Evolutionary conservation across 2,113 vertebrate species (phyloP), one percentile per base, ranked within the genome.

Genomic region (Sapayoa aenigma): DNA sequence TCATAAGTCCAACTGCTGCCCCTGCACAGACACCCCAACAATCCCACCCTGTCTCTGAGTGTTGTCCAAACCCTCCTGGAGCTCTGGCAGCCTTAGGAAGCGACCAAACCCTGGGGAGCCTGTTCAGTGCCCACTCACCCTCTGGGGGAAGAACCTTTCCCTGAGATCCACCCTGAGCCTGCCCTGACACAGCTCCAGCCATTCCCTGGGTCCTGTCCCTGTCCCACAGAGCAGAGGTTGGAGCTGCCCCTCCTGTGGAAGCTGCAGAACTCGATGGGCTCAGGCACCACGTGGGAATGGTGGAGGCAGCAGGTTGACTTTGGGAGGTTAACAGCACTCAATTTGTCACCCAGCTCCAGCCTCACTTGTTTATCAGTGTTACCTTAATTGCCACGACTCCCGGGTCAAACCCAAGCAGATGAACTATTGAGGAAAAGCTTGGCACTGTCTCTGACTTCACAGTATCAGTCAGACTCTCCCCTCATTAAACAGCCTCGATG

Each of bases 401-500:
- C 50, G 89, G 81, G 78, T 52, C 79, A 81, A 69, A 90, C 76
- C 83, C 85, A 85, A 91, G 52, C 72, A 80, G 72, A 49, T 74
- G 9, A 92, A 81, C 56, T 60, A 17, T 12, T 90, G 76, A 81
- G 65, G 55, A 84, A 88, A 83, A 69, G 56, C 68, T 60, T 90
- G 92, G 87, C 82, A 87, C 12, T 2, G 0, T 15, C 75, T 88
- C 75, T 8, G 12, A 59, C 63, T 94, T 83, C 52, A 41, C 56
- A 53, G 42, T 4, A 52, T 76, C 88, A 71, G 46, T 50, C 5
- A 0, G 50, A 71, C 78, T 71, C 84, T 87, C 71, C 83, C 77
- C 23, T 87, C 67, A 47, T 55, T 88, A 62, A 91, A 52, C 30
- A 73, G 59, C 59, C 67, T 42, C 4, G 2, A 71, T 69, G 65